These are phyloP conservation scores for Brienomyrus brachyistius DNA, from an alignment of 2,113 vertebrate genomes.

Conservation along the genomic window DNA sequence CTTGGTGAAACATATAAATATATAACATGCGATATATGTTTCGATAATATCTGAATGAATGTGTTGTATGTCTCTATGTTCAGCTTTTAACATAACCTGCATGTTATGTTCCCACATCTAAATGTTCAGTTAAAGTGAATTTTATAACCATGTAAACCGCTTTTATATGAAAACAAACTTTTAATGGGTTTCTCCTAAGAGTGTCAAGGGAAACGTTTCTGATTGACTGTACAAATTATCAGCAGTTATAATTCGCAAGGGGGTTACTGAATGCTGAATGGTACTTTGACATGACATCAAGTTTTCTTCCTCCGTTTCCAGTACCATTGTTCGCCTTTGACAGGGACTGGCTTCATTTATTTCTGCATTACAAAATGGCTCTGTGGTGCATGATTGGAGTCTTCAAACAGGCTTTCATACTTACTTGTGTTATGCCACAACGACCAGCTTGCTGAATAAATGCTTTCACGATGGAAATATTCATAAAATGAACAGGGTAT, in stretches of 20 bases:
- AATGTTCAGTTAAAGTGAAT: not conserved
- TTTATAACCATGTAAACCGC: no score
- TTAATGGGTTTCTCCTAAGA: not conserved
- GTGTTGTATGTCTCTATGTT: not conserved
- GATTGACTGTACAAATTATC: not conserved
- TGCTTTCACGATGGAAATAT: not conserved
- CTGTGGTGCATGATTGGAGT: not conserved
- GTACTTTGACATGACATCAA: not conserved
- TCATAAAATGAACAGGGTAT: not conserved
- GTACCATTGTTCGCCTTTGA: not conserved
- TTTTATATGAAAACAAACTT: not conserved
- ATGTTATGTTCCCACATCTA: not conserved
- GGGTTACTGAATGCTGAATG: conserved; percentile 5
- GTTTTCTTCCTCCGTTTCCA: not conserved
- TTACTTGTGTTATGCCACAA: not conserved
- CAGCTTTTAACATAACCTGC: not conserved
- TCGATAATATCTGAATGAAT: not conserved
- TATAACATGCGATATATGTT: not conserved
- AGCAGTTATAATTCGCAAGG: not conserved
- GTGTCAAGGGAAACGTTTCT: not conserved
- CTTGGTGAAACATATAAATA: not conserved
- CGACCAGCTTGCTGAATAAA: not conserved
- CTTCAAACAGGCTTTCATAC: not conserved
- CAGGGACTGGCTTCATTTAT: not conserved
- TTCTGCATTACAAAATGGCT: not conserved